Conservation (phyloP, 2,888 invertebrate species). For the Minunthozetes semirufus region DNA sequence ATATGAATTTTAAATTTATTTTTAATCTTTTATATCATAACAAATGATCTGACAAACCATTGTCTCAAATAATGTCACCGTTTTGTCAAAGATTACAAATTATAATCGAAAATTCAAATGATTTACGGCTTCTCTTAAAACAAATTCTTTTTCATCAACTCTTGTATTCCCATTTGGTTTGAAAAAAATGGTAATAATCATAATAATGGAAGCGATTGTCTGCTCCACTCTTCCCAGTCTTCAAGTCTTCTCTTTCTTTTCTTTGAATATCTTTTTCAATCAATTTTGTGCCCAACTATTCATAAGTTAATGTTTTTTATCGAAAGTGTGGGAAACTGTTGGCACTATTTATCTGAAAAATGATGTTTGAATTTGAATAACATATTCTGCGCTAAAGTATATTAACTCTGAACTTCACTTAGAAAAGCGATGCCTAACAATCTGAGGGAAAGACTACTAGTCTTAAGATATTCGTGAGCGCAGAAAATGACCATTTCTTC, state of each 20-base stretch:
- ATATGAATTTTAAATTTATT: too few relatives aligned
- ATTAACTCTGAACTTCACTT: not conserved
- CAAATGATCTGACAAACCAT: too few relatives aligned
- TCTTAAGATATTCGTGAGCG: not conserved
- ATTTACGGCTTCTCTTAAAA: too few relatives aligned
- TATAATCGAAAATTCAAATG: too few relatives aligned
- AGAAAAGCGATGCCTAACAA: not conserved
- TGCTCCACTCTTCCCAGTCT: not conserved
- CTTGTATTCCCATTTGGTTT: too few relatives aligned
- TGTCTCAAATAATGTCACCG: too few relatives aligned
- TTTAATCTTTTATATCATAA: too few relatives aligned
- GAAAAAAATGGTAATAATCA: not conserved
- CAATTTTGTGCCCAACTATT: not conserved
- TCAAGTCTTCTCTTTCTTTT: not conserved
- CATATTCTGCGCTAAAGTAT: not conserved
- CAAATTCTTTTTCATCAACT: too few relatives aligned
- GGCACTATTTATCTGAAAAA: not conserved
- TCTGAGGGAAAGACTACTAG: not conserved
- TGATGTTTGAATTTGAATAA: constrained; percentile 3
- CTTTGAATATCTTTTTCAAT: not conserved
- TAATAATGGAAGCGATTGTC: not conserved
- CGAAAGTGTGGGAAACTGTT: not conserved
- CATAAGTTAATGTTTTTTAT: not conserved
- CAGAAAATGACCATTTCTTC: not conserved
- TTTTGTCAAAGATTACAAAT: too few relatives aligned